Base-by-base conservation (phyloP, 2,888 invertebrate genomes). In the Stegophylla sp. region DNA sequence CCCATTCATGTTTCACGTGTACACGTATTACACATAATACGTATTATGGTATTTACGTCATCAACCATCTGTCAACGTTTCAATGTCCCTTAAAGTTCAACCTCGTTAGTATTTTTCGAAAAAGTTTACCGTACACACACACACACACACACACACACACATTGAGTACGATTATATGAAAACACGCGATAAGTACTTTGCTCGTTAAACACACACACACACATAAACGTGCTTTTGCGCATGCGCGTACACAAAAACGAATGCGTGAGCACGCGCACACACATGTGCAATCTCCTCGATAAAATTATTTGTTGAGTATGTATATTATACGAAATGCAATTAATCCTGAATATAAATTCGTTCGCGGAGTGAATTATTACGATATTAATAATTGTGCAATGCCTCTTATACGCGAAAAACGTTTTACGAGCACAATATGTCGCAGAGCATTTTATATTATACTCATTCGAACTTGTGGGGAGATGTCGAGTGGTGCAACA, bases 151-250 rank as follows among this genome's bases (percentile, higher is more conserved):
- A n/a, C n/a, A n/a, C n/a, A n/a, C n/a, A n/a, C n/a, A n/a, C 13
- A 43, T 1, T 1, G 12, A 28, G 41, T 7, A 1, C 12, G n/a
- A 15, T n/a, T n/a, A n/a, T n/a, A 61, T 26, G 59, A 59, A 34
- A 59, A 26, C n/a, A 45, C 59, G n/a, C n/a, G 20, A 34, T 74
- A 74, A 74, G 74, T 74, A 63, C 61, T 74, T 74, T 74, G 74
- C 48, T 74, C 74, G 74, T 74, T 74, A 74, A 63, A 74, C 74
- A 5, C 10, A 34, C 61, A 63, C 34, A 20, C 28, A 13, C 23
- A 23, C 26, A 12, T 10, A 7, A 12, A 51, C 12, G 12, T n/a
- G 2, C 56, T 12, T 20, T 0, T 20, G 13, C 10, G 13, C 20
- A 34, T n/a, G 12, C 48, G 0, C 28, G 10, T 23, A 43, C 66